Evolutionary conservation across 2,113 vertebrate species (phyloP).

Genomic region (Heliornis fulica): DNA sequence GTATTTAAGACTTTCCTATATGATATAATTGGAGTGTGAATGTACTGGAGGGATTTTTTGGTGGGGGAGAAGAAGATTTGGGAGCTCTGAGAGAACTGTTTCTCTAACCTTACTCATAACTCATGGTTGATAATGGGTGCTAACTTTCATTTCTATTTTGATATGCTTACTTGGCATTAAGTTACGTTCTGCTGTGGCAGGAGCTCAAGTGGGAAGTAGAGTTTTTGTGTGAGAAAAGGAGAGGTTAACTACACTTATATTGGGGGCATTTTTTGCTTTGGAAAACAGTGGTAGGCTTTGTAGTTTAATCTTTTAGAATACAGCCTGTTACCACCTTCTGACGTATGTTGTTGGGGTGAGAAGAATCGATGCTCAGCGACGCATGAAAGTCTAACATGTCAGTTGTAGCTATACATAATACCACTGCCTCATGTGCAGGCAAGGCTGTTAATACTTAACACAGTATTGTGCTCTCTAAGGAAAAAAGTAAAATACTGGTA

Average conservation of each 20-base stretch:
- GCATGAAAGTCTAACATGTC: neutral
- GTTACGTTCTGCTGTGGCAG: neutral
- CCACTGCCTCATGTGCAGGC: neutral
- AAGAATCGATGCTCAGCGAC: conserved; percentile 1
- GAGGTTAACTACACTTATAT: conserved; percentile 18
- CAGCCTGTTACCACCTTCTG: conserved; percentile 18
- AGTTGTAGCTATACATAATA: neutral
- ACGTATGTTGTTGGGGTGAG: neutral
- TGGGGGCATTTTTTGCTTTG: neutral
- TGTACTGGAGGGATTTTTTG: too few relatives aligned
- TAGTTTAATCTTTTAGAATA: conserved; percentile 35
- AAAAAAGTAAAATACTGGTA: neutral
- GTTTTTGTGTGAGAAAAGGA: neutral
- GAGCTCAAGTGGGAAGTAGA: neutral
- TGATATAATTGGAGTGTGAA: neutral
- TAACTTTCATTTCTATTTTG: neutral
- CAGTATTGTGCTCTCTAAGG: neutral
- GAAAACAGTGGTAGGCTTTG: conserved; percentile 22
- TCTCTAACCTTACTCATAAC: neutral
- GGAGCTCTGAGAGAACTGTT: neutral
- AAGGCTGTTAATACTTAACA: conserved; percentile 36
- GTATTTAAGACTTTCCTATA: neutral
- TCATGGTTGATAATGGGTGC: neutral
- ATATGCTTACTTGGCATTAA: neutral
- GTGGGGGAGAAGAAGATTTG: too few relatives aligned